A percentile compares a stretch with the other conserved stretches of the same genome.
These are phyloP conservation scores for Brachionus rubens DNA, from an alignment of 1,140 invertebrate species.

Conservation along the genomic window DNA sequence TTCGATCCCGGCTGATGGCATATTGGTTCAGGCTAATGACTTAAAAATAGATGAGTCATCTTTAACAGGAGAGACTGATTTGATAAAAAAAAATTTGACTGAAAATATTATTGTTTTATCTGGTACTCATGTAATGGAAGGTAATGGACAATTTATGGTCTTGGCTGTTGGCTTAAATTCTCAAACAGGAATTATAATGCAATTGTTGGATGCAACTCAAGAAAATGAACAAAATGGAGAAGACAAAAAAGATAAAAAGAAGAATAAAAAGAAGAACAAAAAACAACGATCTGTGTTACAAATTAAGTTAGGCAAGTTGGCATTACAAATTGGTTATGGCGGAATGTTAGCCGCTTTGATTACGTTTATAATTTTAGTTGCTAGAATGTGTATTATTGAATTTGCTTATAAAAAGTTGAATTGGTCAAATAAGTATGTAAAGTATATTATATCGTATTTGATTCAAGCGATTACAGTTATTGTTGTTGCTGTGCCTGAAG, in stretches of 20 bases:
- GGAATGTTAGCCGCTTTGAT: constrained; percentile 61
- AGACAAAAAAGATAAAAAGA: too few species aligned
- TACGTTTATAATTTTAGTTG: constrained; percentile 35
- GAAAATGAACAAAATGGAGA: too few species aligned
- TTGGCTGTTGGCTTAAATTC: constrained; percentile 97
- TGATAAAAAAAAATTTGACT: constrained; percentile 91
- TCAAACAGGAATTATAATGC: constrained; percentile 98
- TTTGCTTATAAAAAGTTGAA: constrained; percentile 3
- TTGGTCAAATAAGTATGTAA: neutral
- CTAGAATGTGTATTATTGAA: constrained; percentile 1
- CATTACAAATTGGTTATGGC: constrained; percentile 98
- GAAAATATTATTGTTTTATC: constrained; percentile 94
- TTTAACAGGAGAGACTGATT: constrained; percentile 98
- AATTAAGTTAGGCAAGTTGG: constrained; percentile 94
- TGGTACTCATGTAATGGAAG: constrained; percentile 96
- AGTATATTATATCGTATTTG: constrained; percentile 21
- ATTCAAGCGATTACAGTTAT: constrained; percentile 46
- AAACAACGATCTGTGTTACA: constrained; percentile 78
- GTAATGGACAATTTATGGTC: constrained; percentile 97
- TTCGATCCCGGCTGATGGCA: constrained; percentile 91
- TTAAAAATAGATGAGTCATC: constrained; percentile 97
- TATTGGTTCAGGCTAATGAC: constrained; percentile 97
- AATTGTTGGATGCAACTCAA: constrained; percentile 74
- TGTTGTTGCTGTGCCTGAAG: constrained; percentile 46
- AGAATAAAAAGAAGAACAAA: constrained; percentile 37